Base-by-base conservation (phyloP, 2,888 invertebrate species). In the Gymnosoma rotundatum region DNA sequence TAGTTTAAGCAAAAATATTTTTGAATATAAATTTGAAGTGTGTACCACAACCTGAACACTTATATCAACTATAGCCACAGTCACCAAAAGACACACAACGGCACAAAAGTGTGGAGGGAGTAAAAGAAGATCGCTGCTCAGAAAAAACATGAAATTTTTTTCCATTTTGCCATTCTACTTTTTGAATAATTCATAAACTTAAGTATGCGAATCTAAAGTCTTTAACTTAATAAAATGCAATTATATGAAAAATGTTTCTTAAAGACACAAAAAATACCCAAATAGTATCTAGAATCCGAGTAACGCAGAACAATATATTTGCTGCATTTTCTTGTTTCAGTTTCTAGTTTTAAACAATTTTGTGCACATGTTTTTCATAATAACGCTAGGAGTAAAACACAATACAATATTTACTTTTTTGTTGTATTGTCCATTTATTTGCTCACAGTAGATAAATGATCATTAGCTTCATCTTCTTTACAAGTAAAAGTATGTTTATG, bases 141-240 rank as follows among this genome's bases (percentile, higher is more conserved):
- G 52, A 25, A 38, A 58, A 38, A 60, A 20, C 56, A 56, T 18
- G 21, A 74, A 54, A n/a, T n/a, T 63, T 63, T 45, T n/a, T 18
- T n/a, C 18, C 61, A 61, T 66, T 83, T 78, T 81, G 38, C 78
- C 70, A 84, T 74, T 84, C 78, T 50, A 70, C 70, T 78, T 84
- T 78, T 74, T 84, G 83, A 84, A 84, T 84, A 74, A 84, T 84
- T 84, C 83, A 84, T 84, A 80, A 84, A 58, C 80, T 73, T 76
- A 80, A 83, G 73, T 73, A 78, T 61, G 61, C 60, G 78, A 82
- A 83, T 48, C 79, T 70, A 75, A 83, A 75, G 83, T 79, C 74
- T 79, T 83, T 83, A 83, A 75, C 69, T 54, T 74, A 79, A 83
- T 83, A 79, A 79, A 79, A 83, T 83, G 79, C 83, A 83, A 83